phyloP scores from a whole-genome alignment of 2,888 invertebrate genomes.

The Lysandra coridon region DNA sequence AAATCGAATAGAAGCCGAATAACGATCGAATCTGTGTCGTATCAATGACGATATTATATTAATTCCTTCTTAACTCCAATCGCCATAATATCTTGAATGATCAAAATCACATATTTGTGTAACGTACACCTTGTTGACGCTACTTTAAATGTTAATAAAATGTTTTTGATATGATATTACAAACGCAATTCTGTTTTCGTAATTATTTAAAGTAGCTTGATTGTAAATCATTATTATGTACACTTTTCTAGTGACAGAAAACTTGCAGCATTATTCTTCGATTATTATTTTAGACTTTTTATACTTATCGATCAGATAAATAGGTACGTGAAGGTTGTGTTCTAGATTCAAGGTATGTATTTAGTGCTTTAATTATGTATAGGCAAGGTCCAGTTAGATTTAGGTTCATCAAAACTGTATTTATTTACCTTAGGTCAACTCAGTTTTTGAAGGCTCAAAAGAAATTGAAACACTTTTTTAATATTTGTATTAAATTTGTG shows the following conservation, averaged over 20 bases:
- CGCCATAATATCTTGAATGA: neutral
- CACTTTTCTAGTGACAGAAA: neutral
- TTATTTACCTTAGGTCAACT: neutral
- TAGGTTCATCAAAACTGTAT: neutral
- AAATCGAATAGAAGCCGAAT: neutral
- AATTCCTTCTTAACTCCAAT: neutral
- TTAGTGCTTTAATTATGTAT: neutral
- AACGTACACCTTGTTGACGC: neutral
- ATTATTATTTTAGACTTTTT: no score
- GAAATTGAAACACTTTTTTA: no score
- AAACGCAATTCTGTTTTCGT: constrained; percentile 49
- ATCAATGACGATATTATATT: constrained; percentile 1
- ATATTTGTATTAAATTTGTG: no score
- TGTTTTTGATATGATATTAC: constrained; percentile 33
- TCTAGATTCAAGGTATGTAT: neutral
- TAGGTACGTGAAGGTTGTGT: no score
- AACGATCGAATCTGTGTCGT: neutral
- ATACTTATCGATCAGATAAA: no score
- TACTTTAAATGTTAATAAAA: constrained; percentile 8
- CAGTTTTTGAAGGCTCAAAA: no score
- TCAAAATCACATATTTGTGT: constrained; percentile 15
- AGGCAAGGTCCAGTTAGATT: neutral
- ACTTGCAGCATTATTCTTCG: neutral
- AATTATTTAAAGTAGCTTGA: neutral
- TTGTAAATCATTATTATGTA: neutral